Percentiles rank a stretch among this genome's conserved stretches.
These are phyloP conservation scores for Coenonympha arcania DNA, from an alignment of 2,888 invertebrate species.

Conservation along the genomic window DNA sequence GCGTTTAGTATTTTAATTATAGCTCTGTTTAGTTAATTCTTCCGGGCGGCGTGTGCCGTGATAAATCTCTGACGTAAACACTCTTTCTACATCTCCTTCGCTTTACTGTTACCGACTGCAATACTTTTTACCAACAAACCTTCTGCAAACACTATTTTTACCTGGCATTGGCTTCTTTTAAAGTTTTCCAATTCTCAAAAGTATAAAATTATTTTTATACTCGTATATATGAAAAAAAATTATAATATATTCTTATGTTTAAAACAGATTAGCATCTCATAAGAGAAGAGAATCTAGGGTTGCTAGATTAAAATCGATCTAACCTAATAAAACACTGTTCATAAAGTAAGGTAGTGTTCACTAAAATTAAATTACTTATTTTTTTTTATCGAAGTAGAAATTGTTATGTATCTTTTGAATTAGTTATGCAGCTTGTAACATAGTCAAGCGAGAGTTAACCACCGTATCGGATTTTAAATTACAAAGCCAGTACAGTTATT, in stretches of 20 bases:
- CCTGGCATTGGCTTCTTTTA: background rate
- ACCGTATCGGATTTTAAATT: constrained; percentile 23
- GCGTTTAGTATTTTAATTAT: constrained; percentile 44
- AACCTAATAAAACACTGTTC: too few species aligned
- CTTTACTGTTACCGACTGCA: constrained; percentile 15
- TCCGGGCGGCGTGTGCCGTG: constrained; percentile 47
- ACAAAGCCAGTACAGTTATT: constrained; percentile 5
- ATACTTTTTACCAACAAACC: constrained; percentile 8
- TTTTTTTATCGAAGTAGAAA: background rate
- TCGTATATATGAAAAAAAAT: too few species aligned
- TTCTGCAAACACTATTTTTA: constrained; percentile 24
- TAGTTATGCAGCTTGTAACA: constrained; percentile 21
- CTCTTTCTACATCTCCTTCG: constrained; percentile 30
- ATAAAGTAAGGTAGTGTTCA: background rate
- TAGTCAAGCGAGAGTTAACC: constrained; percentile 19
- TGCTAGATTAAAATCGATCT: too few species aligned
- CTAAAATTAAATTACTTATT: background rate
- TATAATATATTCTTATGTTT: too few species aligned
- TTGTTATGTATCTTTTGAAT: constrained; percentile 14
- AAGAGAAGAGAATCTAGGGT: too few species aligned
- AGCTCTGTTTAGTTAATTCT: constrained; percentile 53
- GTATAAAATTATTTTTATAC: too few species aligned
- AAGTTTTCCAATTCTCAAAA: background rate
- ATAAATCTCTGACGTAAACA: constrained; percentile 52
- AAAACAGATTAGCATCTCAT: too few species aligned